Evolutionary conservation across 2,797 vertebrate genomes (phyloP).

Genomic region (Crocodylus rhombifer): DNA sequence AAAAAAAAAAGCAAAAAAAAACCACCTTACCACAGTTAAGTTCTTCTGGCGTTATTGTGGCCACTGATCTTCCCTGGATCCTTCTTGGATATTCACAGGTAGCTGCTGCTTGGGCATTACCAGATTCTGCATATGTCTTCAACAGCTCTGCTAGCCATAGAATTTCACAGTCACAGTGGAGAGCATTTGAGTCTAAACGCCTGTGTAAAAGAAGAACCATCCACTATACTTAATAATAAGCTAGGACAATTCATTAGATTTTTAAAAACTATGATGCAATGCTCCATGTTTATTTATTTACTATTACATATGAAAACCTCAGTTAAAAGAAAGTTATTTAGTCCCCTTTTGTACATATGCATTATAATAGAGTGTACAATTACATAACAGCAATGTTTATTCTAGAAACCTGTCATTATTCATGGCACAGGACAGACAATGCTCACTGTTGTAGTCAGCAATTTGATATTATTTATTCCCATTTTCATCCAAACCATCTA

Average conservation of each 20-base stretch:
- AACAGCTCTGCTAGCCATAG: constrained; percentile 96
- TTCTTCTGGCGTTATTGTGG: constrained; percentile 93
- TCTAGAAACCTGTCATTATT: not conserved
- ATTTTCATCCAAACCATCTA: not conserved
- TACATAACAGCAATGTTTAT: not conserved
- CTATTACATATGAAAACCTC: not conserved
- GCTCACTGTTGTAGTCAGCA: not conserved
- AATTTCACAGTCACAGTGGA: constrained; percentile 97
- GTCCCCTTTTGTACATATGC: not conserved
- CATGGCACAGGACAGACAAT: not conserved
- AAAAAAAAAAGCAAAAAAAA: not conserved
- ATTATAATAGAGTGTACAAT: not conserved
- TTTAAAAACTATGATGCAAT: not conserved
- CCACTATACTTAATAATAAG: not conserved
- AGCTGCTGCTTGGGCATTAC: constrained; percentile 95
- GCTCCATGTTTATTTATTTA: not conserved
- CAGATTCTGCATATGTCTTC: constrained; percentile 92
- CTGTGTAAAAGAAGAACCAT: constrained; percentile 74
- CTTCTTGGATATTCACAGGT: constrained; percentile 93
- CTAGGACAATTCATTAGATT: not conserved
- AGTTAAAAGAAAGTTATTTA: rapidly evolving
- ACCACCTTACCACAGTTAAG: constrained; percentile 92
- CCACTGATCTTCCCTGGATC: constrained; percentile 95
- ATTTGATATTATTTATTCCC: not conserved
- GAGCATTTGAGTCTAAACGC: constrained; percentile 94